Conservation (phyloP, 2,888 invertebrate genomes). For the Luperina testacea region DNA sequence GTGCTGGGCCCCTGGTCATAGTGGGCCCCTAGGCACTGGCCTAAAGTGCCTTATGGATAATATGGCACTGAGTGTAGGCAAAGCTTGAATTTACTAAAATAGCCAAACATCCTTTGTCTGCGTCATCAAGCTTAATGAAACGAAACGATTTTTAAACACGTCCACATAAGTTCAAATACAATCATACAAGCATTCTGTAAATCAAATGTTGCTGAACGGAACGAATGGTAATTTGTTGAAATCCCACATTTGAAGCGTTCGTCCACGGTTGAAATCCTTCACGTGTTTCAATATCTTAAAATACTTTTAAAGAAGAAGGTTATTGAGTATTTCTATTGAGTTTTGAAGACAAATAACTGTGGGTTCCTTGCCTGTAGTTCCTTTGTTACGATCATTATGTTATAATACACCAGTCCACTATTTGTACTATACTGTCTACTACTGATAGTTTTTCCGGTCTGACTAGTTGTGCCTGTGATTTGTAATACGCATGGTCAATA, state of each 20-base stretch:
- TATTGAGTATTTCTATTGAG: conserved; percentile 1
- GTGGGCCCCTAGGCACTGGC: too few species aligned
- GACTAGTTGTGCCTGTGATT: background rate
- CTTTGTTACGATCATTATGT: background rate
- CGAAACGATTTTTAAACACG: conserved; percentile 9
- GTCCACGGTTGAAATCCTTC: conserved; percentile 70
- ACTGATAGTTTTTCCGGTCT: too few species aligned
- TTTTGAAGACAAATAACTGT: conserved; percentile 14
- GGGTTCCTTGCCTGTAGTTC: background rate
- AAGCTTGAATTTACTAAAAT: conserved; percentile 16
- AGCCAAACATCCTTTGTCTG: conserved; percentile 28
- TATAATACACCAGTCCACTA: too few species aligned
- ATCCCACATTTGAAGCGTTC: conserved; percentile 69
- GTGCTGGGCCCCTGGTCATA: too few species aligned
- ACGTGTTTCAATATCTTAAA: conserved; percentile 56
- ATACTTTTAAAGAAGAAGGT: conserved; percentile 29
- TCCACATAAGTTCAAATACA: conserved; percentile 34
- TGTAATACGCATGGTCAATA: too few species aligned
- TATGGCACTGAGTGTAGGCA: too few species aligned
- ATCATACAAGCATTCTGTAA: conserved; percentile 53
- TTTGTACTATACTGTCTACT: too few species aligned
- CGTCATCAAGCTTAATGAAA: conserved; percentile 35
- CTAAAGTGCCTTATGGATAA: too few species aligned
- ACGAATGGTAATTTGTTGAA: conserved; percentile 79
- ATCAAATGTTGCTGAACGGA: conserved; percentile 75